Base-by-base conservation (phyloP, 92 coral and sea anemone species). In the Anthopleura xanthogrammica region DNA sequence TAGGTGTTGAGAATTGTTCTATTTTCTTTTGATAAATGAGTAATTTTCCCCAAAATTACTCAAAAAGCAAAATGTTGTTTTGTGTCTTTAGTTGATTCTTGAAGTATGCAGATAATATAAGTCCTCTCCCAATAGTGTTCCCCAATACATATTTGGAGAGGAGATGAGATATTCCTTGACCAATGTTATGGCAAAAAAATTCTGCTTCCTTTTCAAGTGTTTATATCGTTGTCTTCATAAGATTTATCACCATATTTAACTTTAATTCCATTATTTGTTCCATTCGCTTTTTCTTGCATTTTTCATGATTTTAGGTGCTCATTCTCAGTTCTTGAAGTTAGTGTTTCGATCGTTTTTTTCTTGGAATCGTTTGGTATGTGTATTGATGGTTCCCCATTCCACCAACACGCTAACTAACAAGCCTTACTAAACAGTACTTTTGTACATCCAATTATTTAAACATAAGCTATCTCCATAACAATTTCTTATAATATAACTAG, bases 31-130 rank as follows among this genome's bases (percentile, higher is more conserved):
- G 17, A 42, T 68, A 13, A 36, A 12, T 68, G 42, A 68, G 74
- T 29, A 68, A 68, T 68, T 68, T 68, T 68, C 74, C 74, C 74
- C 74, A 68, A 5, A 68, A 24, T 68, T 68, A 68, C 74, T 29
- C 74, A 68, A 23, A 68, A 22, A 68, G 42, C 74, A 36, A 68
- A 36, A 29, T 8, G 74, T 68, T 68, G 16, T 10, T 20, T 68
- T 68, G 40, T 24, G 11, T 23, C 1, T n/a, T 64, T 64, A 3
- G 7, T 68, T 24, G 74, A 2, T 9, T 68, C 42, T 68, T 62
- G 70, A 12, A n/a, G 74, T 68, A 0, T 12, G 36, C 11, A 68
- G 74, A 23, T 11, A 13, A 54, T 68, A 8, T 22, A 1, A 29
- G 6, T 24, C 5, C 74, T 68, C 43, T 23, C 16, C 74, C 36